Evolutionary conservation across 2,888 invertebrate species (phyloP), one percentile per base, ranked within the genome.

Genomic region (Chrysopilus asiliformis): DNA sequence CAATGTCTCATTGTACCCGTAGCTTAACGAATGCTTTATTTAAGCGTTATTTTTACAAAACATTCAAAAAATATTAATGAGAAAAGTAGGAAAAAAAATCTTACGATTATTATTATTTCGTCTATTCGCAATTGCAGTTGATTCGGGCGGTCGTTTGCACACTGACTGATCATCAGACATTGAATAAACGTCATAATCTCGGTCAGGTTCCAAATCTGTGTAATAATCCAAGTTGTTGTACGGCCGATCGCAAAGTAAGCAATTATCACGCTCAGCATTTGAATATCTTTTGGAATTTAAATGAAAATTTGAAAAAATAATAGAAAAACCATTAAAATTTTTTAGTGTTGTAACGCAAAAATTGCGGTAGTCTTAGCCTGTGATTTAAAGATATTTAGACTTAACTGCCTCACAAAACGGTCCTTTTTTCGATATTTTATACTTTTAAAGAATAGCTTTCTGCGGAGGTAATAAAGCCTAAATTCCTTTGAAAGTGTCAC

Each of bases 161-260:
- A 58, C 64, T 42, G 67, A 64, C 39, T 65, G 53, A 43, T 74
- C 71, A 41, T 74, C 69, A 0, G 74, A 72, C 71, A 82, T 77
- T 1, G 79, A 76, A 52, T 85, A 86, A 15, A 83, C 76, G 49
- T 86, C 85, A 27, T 79, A 84, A 40, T 83, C 78, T 12, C 79
- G 71, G 52, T 79, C 76, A 0, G 78, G 78, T 46, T 77, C 70
- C 25, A 79, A 62, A 47, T 86, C 85, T 1, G 76, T 73, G 42
- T 84, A 79, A 50, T 79, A 68, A 45, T 82, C 77, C 20, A 84
- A 56, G 14, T 74, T 72, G 44, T 75, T 68, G 45, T 80, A 78
- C 0, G 77, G 72, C 7, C 76, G 65, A 50, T 79, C 77, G 46
- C 81, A 82, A 3, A 85, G 62, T 55, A 79, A 78, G 47, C 85